Evolutionary conservation across 2,113 vertebrate species (phyloP), one percentile per base, ranked within the genome.

Genomic region (Vimba vimba): DNA sequence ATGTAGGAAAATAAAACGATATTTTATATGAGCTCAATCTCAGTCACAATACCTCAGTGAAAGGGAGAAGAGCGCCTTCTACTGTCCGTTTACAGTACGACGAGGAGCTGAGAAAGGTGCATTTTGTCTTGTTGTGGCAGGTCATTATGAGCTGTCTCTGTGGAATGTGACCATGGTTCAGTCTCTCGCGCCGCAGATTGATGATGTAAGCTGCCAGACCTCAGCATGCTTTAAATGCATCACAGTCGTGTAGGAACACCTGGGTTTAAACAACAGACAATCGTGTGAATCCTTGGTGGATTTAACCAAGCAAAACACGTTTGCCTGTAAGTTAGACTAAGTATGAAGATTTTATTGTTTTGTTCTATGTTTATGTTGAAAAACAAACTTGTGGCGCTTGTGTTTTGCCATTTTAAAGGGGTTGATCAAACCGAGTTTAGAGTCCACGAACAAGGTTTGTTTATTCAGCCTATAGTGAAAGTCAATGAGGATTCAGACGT

Each of bases 151-250:
- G 59, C 43, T 82, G 71, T 66, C 64, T 85, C 73, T 21, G 0
- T 50, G 89, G 89, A 88, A 90, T 88, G 85, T 47, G 47, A 52
- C 30, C 74, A 68, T 36, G 36, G 33, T 82, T 74, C 4, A 73
- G 59, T 77, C 11, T 79, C 62, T 79, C 11, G 4, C n/a, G 86
- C 45, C 11, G n/a, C 86, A 87, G 89, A 88, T 83, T 85, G 87
- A 88, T 89, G 86, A 76, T 84, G 81, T 80, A 80, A 81, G 27
- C 73, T 75, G 66, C 45, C 85, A 75, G 84, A 88, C 80, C 75
- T 59, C 78, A 45, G 80, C 80, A 27, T 11, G 52, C 52, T 64
- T 36, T 69, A 36, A 45, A 89, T 85, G 69, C 66, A 84, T 86
- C 82, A 82, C 82, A 74, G 68, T 57, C 45, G 27, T 86, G 81